phyloP scores from a whole-genome alignment of 2,797 vertebrate species.

The Diceros bicornis region DNA sequence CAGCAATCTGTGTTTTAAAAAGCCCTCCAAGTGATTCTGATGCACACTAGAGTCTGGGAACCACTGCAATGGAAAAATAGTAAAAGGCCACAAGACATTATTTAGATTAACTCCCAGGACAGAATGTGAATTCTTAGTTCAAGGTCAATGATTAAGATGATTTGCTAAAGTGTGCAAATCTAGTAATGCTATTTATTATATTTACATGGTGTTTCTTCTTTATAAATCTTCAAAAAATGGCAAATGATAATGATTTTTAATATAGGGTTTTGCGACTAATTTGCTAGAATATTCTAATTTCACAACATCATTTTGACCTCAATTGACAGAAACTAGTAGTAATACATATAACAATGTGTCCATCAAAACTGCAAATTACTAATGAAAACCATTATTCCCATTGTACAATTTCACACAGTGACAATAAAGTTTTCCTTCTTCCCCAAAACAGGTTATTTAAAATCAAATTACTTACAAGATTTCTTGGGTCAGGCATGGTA shows the following conservation, averaged over 20 bases:
- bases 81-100: background rate
- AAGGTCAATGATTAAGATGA: conserved; percentile 41
- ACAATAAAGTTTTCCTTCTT: background rate
- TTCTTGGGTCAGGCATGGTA: conserved; percentile 98
- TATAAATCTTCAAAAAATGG: conserved; percentile 53
- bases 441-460: conserved; percentile 47
- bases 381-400: conserved; percentile 50
- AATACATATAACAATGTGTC: background rate
- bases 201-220: background rate
- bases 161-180: conserved; percentile 6
- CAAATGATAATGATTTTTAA: conserved; percentile 43
- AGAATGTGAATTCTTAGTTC: conserved; percentile 50
- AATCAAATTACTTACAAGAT: conserved; percentile 93
- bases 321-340: background rate
- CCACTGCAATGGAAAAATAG: background rate
- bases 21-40: background rate
- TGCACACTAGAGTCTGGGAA: background rate
- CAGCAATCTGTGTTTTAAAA: conserved; percentile 23
- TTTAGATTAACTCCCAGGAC: conserved; percentile 45
- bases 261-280: conserved; percentile 15
- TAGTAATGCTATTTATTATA: conserved; percentile 41
- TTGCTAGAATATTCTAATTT: conserved; percentile 62
- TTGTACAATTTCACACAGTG: conserved; percentile 29
- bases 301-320: background rate
- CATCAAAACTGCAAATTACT: conserved; percentile 40